Percentiles rank a stretch among this genome's conserved stretches.
These are phyloP conservation scores for Drosophila lutescens DNA, from an alignment of 2,888 invertebrate genomes.

Conservation along the genomic window DNA sequence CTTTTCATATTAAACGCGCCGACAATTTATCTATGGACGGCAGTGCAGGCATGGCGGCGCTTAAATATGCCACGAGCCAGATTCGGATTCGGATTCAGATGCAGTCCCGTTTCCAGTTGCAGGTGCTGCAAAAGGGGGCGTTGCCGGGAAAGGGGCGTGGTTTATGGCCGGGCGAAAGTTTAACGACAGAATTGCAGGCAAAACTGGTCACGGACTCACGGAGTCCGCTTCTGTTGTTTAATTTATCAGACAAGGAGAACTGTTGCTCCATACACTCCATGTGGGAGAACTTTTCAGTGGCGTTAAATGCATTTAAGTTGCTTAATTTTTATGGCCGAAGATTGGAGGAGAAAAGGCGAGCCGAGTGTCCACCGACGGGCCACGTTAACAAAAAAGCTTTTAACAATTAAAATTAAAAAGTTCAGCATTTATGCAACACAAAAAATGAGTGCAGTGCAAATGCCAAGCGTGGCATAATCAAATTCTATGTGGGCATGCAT, in stretches of 20 bases:
- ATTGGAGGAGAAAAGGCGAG: slow-evolving; percentile 6
- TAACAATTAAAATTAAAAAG: slow-evolving; percentile 80
- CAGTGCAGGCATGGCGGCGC: slow-evolving; percentile 65
- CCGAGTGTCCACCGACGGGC: slow-evolving; percentile 8
- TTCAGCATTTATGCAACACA: slow-evolving; percentile 73
- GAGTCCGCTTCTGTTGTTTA: slow-evolving; percentile 57
- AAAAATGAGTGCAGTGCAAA: slow-evolving; percentile 49
- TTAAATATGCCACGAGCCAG: slow-evolving; percentile 70
- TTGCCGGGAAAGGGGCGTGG: slow-evolving; percentile 27
- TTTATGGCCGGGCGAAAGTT: slow-evolving; percentile 70
- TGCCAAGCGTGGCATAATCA: slow-evolving; percentile 67
- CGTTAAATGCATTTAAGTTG: slow-evolving; percentile 75
- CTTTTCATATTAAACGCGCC: slow-evolving; percentile 70
- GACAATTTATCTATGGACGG: slow-evolving; percentile 72
- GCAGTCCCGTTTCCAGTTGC: slow-evolving; percentile 19
- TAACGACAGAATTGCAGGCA: slow-evolving; percentile 47
- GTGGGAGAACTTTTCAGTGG: slow-evolving; percentile 27
- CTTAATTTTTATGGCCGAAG: slow-evolving; percentile 57
- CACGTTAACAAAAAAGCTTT: slow-evolving; percentile 72
- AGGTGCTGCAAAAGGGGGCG: slow-evolving; percentile 29
- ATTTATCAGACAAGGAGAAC: slow-evolving; percentile 72
- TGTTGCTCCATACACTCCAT: slow-evolving; percentile 58
- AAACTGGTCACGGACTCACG: slow-evolving; percentile 27
- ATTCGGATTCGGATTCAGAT: slow-evolving; percentile 40
- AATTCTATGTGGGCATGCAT: slow-evolving; percentile 58